Percentiles rank a stretch among this genome's conserved stretches.
These are phyloP conservation scores for Carterocephalus palaemon DNA, from an alignment of 2,888 invertebrate species.

Conservation along the genomic window DNA sequence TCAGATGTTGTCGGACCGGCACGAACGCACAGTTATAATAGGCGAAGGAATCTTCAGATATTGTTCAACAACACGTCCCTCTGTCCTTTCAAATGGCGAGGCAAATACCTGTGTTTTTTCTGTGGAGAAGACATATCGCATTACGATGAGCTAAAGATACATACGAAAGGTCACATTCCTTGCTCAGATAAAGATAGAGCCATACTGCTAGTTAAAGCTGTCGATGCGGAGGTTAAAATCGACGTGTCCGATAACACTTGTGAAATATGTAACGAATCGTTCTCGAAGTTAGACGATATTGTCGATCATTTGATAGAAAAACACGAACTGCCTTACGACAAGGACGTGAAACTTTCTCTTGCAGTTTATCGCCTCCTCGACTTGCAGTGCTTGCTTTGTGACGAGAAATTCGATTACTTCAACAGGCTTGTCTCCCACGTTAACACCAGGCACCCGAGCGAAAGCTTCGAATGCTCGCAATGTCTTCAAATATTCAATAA, in stretches of 20 bases:
- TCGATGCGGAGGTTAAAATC: constrained; percentile 58
- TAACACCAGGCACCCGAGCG: constrained; percentile 46
- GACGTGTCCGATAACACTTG: constrained; percentile 59
- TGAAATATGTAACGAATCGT: constrained; percentile 45
- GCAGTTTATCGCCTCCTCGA: constrained; percentile 50
- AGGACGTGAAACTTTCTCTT: constrained; percentile 43
- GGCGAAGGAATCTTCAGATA: constrained; percentile 53
- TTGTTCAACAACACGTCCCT: constrained; percentile 66
- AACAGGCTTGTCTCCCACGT: constrained; percentile 53
- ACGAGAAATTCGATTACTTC: constrained; percentile 44
- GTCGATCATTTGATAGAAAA: constrained; percentile 47
- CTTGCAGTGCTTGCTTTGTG: constrained; percentile 54
- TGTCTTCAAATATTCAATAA: constrained; percentile 55
- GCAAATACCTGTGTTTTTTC: constrained; percentile 63
- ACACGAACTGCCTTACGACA: constrained; percentile 50
- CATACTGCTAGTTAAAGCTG: constrained; percentile 48
- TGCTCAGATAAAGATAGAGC: constrained; percentile 49
- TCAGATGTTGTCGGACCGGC: constrained; percentile 56
- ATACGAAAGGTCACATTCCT: constrained; percentile 51
- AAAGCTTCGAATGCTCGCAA: constrained; percentile 45
- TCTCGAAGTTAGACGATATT: constrained; percentile 39
- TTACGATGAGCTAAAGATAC: constrained; percentile 45
- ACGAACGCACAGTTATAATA: constrained; percentile 43
- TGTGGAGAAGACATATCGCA: constrained; percentile 51
- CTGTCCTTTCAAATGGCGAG: constrained; percentile 66